Percentiles rank a stretch among this genome's conserved stretches.
phyloP scores from a whole-genome alignment of 1,140 invertebrate species.

The Eumeta japonica region DNA sequence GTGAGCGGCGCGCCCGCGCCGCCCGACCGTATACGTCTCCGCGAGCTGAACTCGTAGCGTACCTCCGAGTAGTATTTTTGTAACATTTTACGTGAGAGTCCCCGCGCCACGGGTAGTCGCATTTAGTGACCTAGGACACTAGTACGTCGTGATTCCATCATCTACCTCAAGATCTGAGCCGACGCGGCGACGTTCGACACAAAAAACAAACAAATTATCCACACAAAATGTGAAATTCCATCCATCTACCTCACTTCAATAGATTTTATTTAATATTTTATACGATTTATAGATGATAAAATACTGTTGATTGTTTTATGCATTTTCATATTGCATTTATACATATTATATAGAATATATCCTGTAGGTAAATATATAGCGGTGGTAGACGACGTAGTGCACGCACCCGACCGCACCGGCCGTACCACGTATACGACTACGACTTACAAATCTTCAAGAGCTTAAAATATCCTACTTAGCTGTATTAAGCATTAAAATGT shows the following conservation, averaged over 20 bases:
- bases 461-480: too few relatives aligned
- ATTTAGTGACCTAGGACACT: too few relatives aligned
- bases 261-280: slow-evolving; percentile 60
- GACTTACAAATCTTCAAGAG: too few relatives aligned
- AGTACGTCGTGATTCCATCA: slow-evolving; percentile 59
- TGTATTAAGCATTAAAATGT: not conserved
- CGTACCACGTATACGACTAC: too few relatives aligned
- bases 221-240: slow-evolving; percentile 61
- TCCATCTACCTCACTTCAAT: slow-evolving; percentile 61
- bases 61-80: slow-evolving; percentile 49
- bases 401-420: not conserved
- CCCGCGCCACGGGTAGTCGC: slow-evolving; percentile 41
- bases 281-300: slow-evolving; percentile 57
- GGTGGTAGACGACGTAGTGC: slow-evolving; percentile 24
- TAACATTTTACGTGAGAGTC: slow-evolving; percentile 41
- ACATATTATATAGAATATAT: slow-evolving; percentile 55
- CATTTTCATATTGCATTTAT: slow-evolving; percentile 58
- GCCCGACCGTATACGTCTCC: slow-evolving; percentile 1
- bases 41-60: too few relatives aligned
- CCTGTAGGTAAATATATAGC: slow-evolving; percentile 48
- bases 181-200: slow-evolving; percentile 45
- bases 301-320: slow-evolving; percentile 55
- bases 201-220: slow-evolving; percentile 52
- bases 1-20: slow-evolving; percentile 14
- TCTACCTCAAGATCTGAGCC: slow-evolving; percentile 58